A percentile compares a stretch with the other conserved stretches of the same genome.
Conservation (phyloP, 2,888 invertebrate genomes). For the Andricus curvator region DNA sequence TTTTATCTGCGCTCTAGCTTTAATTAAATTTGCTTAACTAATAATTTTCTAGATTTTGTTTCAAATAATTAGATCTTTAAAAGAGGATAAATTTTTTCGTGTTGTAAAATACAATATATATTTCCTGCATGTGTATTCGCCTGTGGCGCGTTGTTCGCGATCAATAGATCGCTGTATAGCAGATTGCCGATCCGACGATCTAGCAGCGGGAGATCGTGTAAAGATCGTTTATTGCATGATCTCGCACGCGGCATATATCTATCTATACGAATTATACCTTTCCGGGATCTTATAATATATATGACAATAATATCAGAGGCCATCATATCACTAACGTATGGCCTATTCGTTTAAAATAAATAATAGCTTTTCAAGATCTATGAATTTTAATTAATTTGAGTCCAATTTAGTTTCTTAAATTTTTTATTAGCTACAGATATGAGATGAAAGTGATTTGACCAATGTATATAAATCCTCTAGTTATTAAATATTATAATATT, state of each 20-base stretch:
- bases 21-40: too few species aligned
- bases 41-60: too few species aligned
- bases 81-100: neutral
- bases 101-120: constrained; percentile 54
- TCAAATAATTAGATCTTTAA: too few species aligned
- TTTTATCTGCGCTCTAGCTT: too few species aligned
- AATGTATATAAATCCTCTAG: too few species aligned
- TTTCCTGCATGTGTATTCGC: constrained; percentile 62
- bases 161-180: constrained; percentile 74
- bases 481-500: too few species aligned
- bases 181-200: constrained; percentile 67
- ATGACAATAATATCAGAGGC: neutral
- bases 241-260: constrained; percentile 64
- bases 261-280: constrained; percentile 66
- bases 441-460: too few species aligned
- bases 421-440: too few species aligned
- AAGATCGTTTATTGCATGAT: constrained; percentile 73
- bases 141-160: constrained; percentile 70
- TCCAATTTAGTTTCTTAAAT: too few species aligned
- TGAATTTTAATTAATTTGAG: too few species aligned
- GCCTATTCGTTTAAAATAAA: neutral
- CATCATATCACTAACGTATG: neutral
- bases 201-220: constrained; percentile 76
- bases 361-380: neutral
- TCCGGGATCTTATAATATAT: constrained; percentile 50